These are phyloP conservation scores for Trinorchestia longiramus DNA, from an alignment of 1,140 invertebrate genomes.

Conservation along the genomic window DNA sequence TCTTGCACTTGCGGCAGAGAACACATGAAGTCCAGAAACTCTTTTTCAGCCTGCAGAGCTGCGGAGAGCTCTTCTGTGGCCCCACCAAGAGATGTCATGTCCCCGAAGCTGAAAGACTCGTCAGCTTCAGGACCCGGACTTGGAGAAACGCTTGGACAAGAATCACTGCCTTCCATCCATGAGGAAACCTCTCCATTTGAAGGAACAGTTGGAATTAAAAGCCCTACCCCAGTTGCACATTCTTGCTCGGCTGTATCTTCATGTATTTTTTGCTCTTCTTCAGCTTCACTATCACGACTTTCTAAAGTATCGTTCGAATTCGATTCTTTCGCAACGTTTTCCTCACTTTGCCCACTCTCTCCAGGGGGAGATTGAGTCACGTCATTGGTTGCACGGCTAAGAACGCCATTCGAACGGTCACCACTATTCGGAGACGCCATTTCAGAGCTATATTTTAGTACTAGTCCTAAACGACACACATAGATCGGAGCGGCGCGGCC, in stretches of 20 bases:
- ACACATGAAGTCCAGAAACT: slow-evolving; percentile 67
- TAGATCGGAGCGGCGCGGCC: slow-evolving; percentile 17
- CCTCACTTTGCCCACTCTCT: neutral
- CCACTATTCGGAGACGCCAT: slow-evolving; percentile 3
- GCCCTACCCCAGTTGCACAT: neutral
- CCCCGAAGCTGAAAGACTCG: slow-evolving; percentile 61
- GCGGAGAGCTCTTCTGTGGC: slow-evolving; percentile 60
- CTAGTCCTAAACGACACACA: neutral
- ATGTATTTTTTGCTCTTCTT: neutral
- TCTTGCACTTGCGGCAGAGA: slow-evolving; percentile 65
- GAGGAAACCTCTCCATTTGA: slow-evolving; percentile 20
- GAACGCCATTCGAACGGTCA: neutral
- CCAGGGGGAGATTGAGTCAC: neutral
- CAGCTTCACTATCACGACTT: neutral
- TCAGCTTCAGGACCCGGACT: slow-evolving; percentile 64
- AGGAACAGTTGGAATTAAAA: neutral
- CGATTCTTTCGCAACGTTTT: neutral
- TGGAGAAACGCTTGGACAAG: slow-evolving; percentile 65
- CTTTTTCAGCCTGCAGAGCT: slow-evolving; percentile 66
- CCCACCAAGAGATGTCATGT: slow-evolving; percentile 50
- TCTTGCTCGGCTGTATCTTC: neutral
- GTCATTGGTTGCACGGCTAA: neutral
- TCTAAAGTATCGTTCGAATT: neutral
- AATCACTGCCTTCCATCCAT: slow-evolving; percentile 61
- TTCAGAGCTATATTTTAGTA: neutral